Percentiles rank a stretch among this genome's conserved stretches.
phyloP scores from a whole-genome alignment of 2,113 vertebrate genomes.

The Petromus typicus region DNA sequence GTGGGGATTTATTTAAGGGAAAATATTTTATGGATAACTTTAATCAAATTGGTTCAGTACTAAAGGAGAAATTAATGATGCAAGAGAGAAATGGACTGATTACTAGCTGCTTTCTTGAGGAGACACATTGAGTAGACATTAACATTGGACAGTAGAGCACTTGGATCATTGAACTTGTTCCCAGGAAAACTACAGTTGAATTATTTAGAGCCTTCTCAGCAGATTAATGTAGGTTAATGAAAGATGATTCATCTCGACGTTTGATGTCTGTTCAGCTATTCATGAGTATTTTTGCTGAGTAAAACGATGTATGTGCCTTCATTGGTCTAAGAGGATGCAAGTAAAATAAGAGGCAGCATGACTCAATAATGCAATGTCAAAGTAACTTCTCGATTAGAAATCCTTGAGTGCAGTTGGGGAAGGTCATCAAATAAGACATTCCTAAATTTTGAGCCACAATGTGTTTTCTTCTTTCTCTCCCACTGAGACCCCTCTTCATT shows the following conservation, averaged over 20 bases:
- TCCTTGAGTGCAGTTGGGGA: background rate
- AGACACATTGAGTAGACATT: constrained; percentile 29
- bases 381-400: background rate
- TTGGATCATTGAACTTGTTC: constrained; percentile 60
- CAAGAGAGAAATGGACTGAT: background rate
- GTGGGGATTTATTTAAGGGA: background rate
- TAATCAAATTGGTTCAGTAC: background rate
- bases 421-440: background rate
- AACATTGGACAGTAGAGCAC: background rate
- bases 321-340: constrained; percentile 39
- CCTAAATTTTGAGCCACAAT: background rate
- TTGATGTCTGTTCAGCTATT: constrained; percentile 48
- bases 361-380: constrained; percentile 28
- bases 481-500: background rate
- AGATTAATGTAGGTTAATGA: constrained; percentile 71
- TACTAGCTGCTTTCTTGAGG: background rate
- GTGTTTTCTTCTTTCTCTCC: background rate
- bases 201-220: constrained; percentile 64
- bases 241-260: constrained; percentile 68
- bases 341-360: constrained; percentile 7
- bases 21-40: constrained; percentile 14
- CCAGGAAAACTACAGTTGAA: constrained; percentile 60
- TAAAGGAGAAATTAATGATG: background rate
- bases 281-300: constrained; percentile 64
- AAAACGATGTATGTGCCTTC: background rate